These are phyloP conservation scores for Clarias laeviceps DNA, from an alignment of 2,797 vertebrate species.

Conservation along the genomic window DNA sequence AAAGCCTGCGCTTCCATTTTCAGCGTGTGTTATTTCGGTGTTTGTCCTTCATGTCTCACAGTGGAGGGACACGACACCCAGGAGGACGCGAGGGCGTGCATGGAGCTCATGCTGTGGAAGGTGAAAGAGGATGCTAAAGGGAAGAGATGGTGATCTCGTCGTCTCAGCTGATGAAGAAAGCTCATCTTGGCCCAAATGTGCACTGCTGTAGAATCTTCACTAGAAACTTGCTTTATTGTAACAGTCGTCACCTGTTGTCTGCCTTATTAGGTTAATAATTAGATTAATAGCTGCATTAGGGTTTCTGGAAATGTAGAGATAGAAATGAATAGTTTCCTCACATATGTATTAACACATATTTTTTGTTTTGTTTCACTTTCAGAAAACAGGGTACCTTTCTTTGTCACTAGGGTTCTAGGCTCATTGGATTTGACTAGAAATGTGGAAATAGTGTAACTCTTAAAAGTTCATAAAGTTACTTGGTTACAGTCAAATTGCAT, in stretches of 20 bases:
- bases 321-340: neutral
- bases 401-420: neutral
- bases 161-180: conserved; percentile 41
- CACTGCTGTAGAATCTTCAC: neutral
- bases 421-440: neutral
- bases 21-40: neutral
- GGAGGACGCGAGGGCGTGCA: conserved; percentile 76
- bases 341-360: neutral
- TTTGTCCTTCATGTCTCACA: conserved; percentile 50
- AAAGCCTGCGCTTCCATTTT: neutral
- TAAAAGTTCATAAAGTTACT: neutral
- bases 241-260: neutral
- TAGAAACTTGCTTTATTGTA: neutral
- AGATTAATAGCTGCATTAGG: neutral
- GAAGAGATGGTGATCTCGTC: conserved; percentile 66
- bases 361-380: neutral
- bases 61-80: conserved; percentile 76
- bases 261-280: too few relatives aligned
- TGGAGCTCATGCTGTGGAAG: conserved; percentile 84
- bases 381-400: neutral
- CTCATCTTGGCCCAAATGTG: neutral
- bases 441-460: neutral
- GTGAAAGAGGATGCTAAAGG: conserved; percentile 79
- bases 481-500: neutral
- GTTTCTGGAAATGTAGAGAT: neutral